Percentiles rank a stretch among this genome's conserved stretches.
phyloP scores from a whole-genome alignment of 2,888 invertebrate species.

The Micropterix aruncella region DNA sequence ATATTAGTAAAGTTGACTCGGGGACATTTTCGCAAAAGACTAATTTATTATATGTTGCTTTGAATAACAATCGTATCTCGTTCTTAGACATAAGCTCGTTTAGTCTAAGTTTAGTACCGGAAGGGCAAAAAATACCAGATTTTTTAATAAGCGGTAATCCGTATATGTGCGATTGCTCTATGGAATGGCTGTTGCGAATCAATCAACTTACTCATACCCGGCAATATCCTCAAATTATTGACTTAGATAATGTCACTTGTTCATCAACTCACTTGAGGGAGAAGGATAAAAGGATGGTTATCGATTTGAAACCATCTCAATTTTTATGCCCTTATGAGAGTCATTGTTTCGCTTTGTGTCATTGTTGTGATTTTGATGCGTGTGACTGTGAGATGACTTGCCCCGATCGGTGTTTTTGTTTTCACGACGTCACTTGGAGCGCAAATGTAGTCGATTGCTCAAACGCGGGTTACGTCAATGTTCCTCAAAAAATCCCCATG shows the following conservation, averaged over 20 bases:
- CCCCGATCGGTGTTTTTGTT: conserved; percentile 73
- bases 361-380: conserved; percentile 80
- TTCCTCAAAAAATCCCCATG: conserved; percentile 73
- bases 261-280: conserved; percentile 51
- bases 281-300: conserved; percentile 56
- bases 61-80: conserved; percentile 60
- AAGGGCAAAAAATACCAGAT: conserved; percentile 58
- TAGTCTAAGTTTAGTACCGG: conserved; percentile 49
- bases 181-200: conserved; percentile 75
- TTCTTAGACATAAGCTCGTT: conserved; percentile 61
- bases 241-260: conserved; percentile 65
- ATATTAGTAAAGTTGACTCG: conserved; percentile 50
- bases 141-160: conserved; percentile 76
- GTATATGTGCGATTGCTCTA: conserved; percentile 72
- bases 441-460: conserved; percentile 76
- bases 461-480: conserved; percentile 53
- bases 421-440: conserved; percentile 73
- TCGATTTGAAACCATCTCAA: conserved; percentile 57
- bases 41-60: conserved; percentile 55
- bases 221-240: conserved; percentile 66
- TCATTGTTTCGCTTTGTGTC: conserved; percentile 77
- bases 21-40: conserved; percentile 57
- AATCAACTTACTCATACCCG: conserved; percentile 62
- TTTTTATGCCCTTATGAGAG: conserved; percentile 70
- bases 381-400: conserved; percentile 89